A percentile compares a stretch with the other conserved stretches of the same genome.
Evolutionary conservation across 2,113 vertebrate genomes (phyloP).

Genomic region (Smithornis capensis): DNA sequence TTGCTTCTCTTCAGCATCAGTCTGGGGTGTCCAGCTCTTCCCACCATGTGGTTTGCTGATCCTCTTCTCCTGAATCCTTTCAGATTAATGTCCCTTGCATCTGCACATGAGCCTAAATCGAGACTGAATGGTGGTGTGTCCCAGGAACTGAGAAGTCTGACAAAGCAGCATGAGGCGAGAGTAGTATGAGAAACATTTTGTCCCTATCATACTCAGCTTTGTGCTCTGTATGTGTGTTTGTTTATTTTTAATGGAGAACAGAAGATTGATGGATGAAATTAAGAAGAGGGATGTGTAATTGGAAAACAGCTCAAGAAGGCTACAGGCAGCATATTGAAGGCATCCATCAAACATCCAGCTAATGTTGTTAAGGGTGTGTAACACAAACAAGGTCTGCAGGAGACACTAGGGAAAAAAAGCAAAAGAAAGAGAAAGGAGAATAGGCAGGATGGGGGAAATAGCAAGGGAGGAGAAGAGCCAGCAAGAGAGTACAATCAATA

Average conservation of each 20-base stretch:
- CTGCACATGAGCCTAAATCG: neutral
- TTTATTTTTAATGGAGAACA: constrained; percentile 59
- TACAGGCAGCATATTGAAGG: constrained; percentile 68
- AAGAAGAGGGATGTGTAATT: constrained; percentile 67
- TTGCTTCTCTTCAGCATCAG: neutral
- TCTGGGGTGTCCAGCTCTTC: neutral
- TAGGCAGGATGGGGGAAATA: neutral
- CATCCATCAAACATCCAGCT: constrained; percentile 66
- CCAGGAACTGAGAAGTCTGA: neutral
- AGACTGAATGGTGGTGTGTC: neutral
- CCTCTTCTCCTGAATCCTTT: neutral
- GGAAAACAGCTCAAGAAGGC: constrained; percentile 62
- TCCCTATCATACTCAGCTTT: neutral
- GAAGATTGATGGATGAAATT: constrained; percentile 70
- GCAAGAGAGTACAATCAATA: constrained; percentile 8
- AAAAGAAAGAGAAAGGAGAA: neutral
- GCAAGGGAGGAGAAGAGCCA: neutral
- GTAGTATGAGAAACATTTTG: neutral
- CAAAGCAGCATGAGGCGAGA: neutral
- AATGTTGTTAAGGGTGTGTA: constrained; percentile 52
- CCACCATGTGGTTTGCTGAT: accelerated
- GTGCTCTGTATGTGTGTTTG: neutral
- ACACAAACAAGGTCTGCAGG: constrained; percentile 15
- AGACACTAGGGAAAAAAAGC: neutral
- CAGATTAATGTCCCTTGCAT: neutral